Percentiles rank a stretch among this genome's conserved stretches.
These are phyloP conservation scores for Tenthredo amoena DNA, from an alignment of 2,888 invertebrate species.

Conservation along the genomic window DNA sequence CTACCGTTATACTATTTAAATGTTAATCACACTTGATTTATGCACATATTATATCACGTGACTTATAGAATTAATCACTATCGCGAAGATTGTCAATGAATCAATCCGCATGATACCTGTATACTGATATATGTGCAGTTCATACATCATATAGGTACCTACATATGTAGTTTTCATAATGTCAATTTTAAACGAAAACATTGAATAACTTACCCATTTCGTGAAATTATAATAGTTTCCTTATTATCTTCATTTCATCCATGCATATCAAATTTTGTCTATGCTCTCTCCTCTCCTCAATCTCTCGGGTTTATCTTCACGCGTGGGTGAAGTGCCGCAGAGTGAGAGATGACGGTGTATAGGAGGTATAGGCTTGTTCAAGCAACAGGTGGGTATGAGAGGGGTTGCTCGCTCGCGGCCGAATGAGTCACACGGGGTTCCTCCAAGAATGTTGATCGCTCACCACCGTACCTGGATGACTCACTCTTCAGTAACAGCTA, in stretches of 20 bases:
- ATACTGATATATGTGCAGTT: background rate
- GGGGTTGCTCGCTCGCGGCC: constrained; percentile 57
- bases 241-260: background rate
- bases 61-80: constrained; percentile 27
- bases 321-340: background rate
- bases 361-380: background rate
- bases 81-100: constrained; percentile 26
- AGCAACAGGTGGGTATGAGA: constrained; percentile 48
- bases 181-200: too few relatives aligned
- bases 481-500: constrained; percentile 36
- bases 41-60: constrained; percentile 40
- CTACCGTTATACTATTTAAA: constrained; percentile 47
- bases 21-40: constrained; percentile 38
- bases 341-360: background rate
- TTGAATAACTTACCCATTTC: background rate
- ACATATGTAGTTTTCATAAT: too few relatives aligned
- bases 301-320: background rate
- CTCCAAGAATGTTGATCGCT: constrained; percentile 70
- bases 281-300: background rate
- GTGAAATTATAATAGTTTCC: background rate
- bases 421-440: constrained; percentile 73
- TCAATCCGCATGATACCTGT: background rate
- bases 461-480: constrained; percentile 48
- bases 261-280: background rate
- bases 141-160: too few relatives aligned